Evolutionary conservation across 2,113 vertebrate species (phyloP), one percentile per base, ranked within the genome.

Genomic region (Platycercus adscitus): DNA sequence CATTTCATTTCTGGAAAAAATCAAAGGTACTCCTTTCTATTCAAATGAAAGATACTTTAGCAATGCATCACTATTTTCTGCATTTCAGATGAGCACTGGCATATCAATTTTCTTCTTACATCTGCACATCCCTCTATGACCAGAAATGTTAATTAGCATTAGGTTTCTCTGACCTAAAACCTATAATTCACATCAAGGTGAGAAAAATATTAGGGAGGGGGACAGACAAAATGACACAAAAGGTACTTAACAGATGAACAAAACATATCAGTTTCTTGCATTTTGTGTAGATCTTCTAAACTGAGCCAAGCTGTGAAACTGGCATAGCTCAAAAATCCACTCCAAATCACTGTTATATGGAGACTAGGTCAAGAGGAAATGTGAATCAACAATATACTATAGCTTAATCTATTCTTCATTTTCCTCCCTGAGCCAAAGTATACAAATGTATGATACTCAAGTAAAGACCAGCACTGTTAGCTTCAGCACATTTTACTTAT

Each of bases 81-180:
- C 10, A 61, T 35, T 91, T 88, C 46, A 78, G 33, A 84, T 73
- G 75, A 86, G 46, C 33, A 37, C 0, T 87, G 53, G 63, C 47
- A 55, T 60, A 80, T 43, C 55, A 82, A 50, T 91, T 88, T 84
- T 66, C 46, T 79, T 84, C 76, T 70, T 66, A 56, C 10, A 17
- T 84, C 91, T 93, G 49, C 90, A 93, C 50, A 55, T 77, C 44
- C n/a, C 31, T 55, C 47, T 29, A 13, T 7, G 14, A 73, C 46
- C 93, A 93, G 69, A 96, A 88, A 97, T 89, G 44, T 90, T 97
- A 95, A 97, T 95, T 96, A 92, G 70, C 92, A 70, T 88, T 56
- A 73, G 87, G 55, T 80, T 94, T 52, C 80, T 96, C 73, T 94
- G 61, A 65, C 83, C 75, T 61, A 81, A 80, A 82, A 68, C 39